phyloP scores from a whole-genome alignment of 2,797 vertebrate species.

The Eremophila alpestris region DNA sequence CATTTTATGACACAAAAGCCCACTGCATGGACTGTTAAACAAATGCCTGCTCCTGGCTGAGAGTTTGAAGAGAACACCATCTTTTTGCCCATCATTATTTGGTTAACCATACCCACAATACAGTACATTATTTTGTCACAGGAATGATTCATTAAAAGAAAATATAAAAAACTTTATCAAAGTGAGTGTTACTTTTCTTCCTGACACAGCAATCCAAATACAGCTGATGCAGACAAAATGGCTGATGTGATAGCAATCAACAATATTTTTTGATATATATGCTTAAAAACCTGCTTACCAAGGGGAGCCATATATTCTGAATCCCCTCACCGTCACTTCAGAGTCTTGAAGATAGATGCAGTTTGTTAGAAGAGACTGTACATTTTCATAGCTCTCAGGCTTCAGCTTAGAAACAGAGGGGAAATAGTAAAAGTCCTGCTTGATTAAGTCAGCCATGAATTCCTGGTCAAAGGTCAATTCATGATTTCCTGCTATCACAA shows the following conservation, averaged over 20 bases:
- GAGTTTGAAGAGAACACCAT: not conserved
- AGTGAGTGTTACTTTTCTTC: not conserved
- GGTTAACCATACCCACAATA: not conserved
- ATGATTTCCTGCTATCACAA: constrained; percentile 95
- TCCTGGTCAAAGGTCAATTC: constrained; percentile 98
- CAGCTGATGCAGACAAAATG: not conserved
- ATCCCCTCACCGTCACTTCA: constrained; percentile 91
- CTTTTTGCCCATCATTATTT: not conserved
- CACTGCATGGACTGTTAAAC: not conserved
- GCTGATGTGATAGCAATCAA: constrained; percentile 31
- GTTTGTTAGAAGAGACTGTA: constrained; percentile 95
- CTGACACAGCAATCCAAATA: not conserved
- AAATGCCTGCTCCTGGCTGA: not conserved
- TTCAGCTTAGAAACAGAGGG: constrained; percentile 95
- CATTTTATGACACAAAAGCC: not conserved
- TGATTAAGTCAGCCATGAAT: constrained; percentile 98
- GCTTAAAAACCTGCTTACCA: constrained; percentile 85
- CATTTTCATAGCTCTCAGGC: constrained; percentile 94
- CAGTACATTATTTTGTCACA: constrained; percentile 3
- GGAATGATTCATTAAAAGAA: not conserved
- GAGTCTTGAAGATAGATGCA: constrained; percentile 98
- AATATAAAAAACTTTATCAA: constrained; percentile 19
- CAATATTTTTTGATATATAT: not conserved
- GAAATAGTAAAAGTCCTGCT: constrained; percentile 98
- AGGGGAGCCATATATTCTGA: constrained; percentile 93